A percentile compares a stretch with the other conserved stretches of the same genome.
Conservation (phyloP, 92 coral and sea anemone genomes). For the Meandrina meandrites region DNA sequence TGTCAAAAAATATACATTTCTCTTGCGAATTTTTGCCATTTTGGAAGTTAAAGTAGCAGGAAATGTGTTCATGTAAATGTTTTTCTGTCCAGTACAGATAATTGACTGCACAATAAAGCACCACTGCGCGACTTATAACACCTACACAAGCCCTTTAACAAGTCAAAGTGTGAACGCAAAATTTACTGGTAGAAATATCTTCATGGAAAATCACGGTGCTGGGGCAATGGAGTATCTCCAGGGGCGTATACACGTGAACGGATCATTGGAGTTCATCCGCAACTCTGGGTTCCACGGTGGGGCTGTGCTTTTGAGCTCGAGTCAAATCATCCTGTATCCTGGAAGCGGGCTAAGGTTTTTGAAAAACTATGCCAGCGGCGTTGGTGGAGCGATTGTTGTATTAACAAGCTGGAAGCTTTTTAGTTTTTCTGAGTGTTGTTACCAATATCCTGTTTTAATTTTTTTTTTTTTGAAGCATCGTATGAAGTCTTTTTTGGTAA, state of each 20-base stretch:
- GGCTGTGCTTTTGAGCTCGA: slow-evolving; percentile 64
- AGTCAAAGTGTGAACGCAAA: slow-evolving; percentile 66
- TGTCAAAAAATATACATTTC: no score
- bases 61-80: no score
- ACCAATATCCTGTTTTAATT: no score
- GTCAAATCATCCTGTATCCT: slow-evolving; percentile 81
- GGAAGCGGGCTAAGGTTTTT: slow-evolving; percentile 72
- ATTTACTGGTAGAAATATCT: slow-evolving; percentile 73
- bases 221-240: slow-evolving; percentile 77
- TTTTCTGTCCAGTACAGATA: no score
- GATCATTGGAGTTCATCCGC: slow-evolving; percentile 58
- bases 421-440: no score
- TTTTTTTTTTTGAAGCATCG: no score
- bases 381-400: slow-evolving; percentile 85
- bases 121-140: slow-evolving; percentile 47
- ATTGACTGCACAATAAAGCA: slow-evolving; percentile 69
- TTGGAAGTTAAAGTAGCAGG: no score
- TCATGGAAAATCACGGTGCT: slow-evolving; percentile 64
- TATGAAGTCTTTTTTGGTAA: no score
- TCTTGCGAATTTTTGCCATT: no score
- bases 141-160: slow-evolving; percentile 77
- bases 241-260: slow-evolving; percentile 68
- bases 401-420: slow-evolving; percentile 55
- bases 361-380: slow-evolving; percentile 60
- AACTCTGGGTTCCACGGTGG: slow-evolving; percentile 81